Evolutionary conservation across 2,113 vertebrate genomes (phyloP).

Genomic region (Cryptotis parvus): DNA sequence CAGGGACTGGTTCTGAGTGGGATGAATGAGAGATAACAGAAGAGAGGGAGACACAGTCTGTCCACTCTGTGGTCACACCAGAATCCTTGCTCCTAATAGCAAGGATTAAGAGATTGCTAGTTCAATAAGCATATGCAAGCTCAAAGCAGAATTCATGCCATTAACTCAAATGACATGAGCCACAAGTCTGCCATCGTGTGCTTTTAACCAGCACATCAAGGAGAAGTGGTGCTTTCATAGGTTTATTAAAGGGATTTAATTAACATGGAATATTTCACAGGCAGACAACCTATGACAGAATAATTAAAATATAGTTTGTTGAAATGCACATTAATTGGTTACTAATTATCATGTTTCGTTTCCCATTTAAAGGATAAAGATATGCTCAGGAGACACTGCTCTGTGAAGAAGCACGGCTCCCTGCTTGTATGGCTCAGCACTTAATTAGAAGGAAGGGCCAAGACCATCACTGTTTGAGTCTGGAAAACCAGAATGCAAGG

Average conservation of each 20-base stretch:
- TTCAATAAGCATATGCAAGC: conserved; percentile 79
- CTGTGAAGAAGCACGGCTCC: conserved; percentile 64
- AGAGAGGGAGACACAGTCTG: background rate
- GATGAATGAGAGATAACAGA: background rate
- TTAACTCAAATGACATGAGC: conserved; percentile 82
- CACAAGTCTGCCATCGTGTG: conserved; percentile 52
- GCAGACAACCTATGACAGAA: conserved; percentile 81
- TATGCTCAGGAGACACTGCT: conserved; percentile 73
- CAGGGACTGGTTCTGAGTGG: background rate
- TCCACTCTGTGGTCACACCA: background rate
- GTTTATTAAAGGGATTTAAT: conserved; percentile 80
- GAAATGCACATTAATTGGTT: conserved; percentile 83
- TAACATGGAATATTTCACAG: conserved; percentile 82
- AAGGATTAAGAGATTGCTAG: conserved; percentile 76
- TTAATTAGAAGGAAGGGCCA: conserved; percentile 75
- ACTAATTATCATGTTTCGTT: conserved; percentile 79
- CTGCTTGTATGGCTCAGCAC: conserved; percentile 55
- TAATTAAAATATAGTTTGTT: conserved; percentile 86
- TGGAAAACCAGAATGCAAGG: conserved; percentile 33
- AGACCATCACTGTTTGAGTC: conserved; percentile 35
- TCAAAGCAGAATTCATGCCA: conserved; percentile 75
- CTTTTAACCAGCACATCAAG: conserved; percentile 67
- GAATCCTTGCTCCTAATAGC: too few species aligned
- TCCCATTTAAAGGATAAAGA: conserved; percentile 77
- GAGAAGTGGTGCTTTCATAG: conserved; percentile 49